Evolutionary conservation across 2,797 vertebrate genomes (phyloP).

Genomic region (Loriculus beryllinus): DNA sequence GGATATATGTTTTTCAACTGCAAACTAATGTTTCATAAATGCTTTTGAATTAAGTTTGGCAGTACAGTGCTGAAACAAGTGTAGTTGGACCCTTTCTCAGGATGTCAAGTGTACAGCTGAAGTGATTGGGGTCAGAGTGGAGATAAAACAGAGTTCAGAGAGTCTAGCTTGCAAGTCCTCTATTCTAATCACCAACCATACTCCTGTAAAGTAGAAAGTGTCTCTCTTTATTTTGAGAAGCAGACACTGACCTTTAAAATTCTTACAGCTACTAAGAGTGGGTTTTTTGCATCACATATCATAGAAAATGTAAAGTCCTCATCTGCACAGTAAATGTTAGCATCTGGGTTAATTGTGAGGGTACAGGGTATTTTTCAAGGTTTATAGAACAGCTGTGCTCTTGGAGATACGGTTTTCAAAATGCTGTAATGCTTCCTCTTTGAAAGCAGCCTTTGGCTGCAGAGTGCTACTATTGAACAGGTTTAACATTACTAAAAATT

Average conservation of each 20-base stretch:
- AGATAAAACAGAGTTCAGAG: not conserved
- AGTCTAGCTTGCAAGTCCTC: not conserved
- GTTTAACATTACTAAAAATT: slow-evolving; percentile 30
- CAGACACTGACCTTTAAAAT: slow-evolving; percentile 14
- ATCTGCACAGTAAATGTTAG: slow-evolving; percentile 35
- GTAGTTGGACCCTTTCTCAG: not conserved
- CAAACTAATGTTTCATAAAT: not conserved
- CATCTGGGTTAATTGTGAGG: slow-evolving; percentile 32
- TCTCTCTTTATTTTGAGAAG: not conserved
- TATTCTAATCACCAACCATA: not conserved
- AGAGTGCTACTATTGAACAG: slow-evolving; percentile 30
- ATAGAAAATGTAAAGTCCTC: slow-evolving; percentile 30
- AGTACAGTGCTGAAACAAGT: not conserved
- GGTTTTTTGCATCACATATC: not conserved
- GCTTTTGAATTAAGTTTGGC: not conserved
- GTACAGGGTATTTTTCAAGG: not conserved
- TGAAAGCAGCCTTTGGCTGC: slow-evolving; percentile 21
- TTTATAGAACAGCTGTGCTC: slow-evolving; percentile 8
- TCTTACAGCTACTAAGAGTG: not conserved
- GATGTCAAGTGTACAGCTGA: slow-evolving; percentile 18
- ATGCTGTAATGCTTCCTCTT: not conserved
- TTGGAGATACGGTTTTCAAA: not conserved
- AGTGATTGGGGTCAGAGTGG: slow-evolving; percentile 10
- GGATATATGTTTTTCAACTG: not conserved
- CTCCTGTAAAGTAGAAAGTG: not conserved